These are phyloP conservation scores for Pycnomerus fuliginosus DNA, from an alignment of 2,888 invertebrate species.

Conservation along the genomic window DNA sequence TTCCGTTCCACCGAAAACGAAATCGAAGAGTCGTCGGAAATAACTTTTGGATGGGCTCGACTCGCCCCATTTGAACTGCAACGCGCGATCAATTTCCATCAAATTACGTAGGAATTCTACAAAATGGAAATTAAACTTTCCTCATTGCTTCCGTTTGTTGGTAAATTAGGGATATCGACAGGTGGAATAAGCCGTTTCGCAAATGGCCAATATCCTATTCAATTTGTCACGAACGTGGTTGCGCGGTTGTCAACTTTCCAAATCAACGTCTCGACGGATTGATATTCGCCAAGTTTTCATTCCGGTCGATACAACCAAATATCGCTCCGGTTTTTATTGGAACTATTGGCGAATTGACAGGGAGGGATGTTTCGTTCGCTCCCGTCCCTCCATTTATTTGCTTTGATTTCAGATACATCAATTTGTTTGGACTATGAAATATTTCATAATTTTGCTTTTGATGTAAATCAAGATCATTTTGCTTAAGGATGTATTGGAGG, in stretches of 20 bases:
- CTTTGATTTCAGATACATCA: no score
- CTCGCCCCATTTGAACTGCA: constrained; percentile 20
- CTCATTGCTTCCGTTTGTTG: constrained; percentile 25
- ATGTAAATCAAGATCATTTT: constrained; percentile 13
- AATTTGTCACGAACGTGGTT: constrained; percentile 28
- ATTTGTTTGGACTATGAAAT: no score
- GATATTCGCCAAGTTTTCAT: no score
- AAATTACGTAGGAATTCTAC: constrained; percentile 24
- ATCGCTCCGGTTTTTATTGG: no score
- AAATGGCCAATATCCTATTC: constrained; percentile 37
- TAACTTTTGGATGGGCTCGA: no score
- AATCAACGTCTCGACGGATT: constrained; percentile 8
- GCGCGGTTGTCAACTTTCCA: constrained; percentile 6
- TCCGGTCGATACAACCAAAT: no score
- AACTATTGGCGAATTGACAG: no score
- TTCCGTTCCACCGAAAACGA: no score
- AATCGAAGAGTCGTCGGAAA: no score
- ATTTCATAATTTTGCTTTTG: constrained; percentile 5
- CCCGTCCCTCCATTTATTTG: no score
- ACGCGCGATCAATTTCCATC: constrained; percentile 22
- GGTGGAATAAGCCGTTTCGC: constrained; percentile 32
- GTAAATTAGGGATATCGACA: constrained; percentile 37
- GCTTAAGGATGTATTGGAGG: constrained; percentile 5
- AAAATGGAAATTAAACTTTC: constrained; percentile 37
- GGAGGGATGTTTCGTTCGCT: no score